Evolutionary conservation across 2,888 invertebrate genomes (phyloP).

Genomic region (Caenorhabditis sp.): DNA sequence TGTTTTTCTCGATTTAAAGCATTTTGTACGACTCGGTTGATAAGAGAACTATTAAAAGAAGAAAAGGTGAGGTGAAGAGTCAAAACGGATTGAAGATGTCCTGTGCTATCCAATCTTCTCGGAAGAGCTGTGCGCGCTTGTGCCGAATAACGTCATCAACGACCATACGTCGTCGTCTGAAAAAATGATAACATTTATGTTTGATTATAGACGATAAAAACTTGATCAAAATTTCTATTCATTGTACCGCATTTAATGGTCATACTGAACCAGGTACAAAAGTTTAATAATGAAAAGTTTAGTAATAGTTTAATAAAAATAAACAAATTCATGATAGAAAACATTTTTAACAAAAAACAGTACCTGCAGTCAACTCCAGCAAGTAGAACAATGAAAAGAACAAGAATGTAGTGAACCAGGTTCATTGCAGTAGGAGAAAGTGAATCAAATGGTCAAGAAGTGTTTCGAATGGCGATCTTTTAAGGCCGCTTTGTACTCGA

Average conservation of each 20-base stretch:
- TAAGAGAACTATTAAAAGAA: constrained; percentile 18
- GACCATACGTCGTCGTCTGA: constrained; percentile 51
- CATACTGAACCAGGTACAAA: too few species aligned
- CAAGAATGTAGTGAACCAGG: constrained; percentile 40
- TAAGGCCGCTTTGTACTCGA: constrained; percentile 46
- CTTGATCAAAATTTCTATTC: not conserved
- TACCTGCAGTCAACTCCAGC: constrained; percentile 51
- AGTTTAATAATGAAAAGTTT: too few species aligned
- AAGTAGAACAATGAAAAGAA: constrained; percentile 34
- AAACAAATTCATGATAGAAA: too few species aligned
- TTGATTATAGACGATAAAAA: not conserved
- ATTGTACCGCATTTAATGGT: too few species aligned
- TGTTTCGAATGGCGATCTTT: constrained; percentile 39
- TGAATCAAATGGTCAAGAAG: constrained; percentile 37
- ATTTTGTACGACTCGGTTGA: constrained; percentile 20
- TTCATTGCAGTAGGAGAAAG: constrained; percentile 38
- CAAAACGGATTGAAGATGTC: constrained; percentile 22
- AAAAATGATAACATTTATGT: constrained; percentile 22
- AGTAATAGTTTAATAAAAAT: too few species aligned
- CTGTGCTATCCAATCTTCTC: constrained; percentile 36
- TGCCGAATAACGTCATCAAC: constrained; percentile 53
- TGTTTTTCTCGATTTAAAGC: constrained; percentile 37
- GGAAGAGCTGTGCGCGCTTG: constrained; percentile 46
- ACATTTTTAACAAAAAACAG: too few species aligned
- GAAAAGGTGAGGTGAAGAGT: not conserved